Percentiles rank a stretch among this genome's conserved stretches.
phyloP scores from a whole-genome alignment of 2,888 invertebrate species.

The Melanchra persicariae region DNA sequence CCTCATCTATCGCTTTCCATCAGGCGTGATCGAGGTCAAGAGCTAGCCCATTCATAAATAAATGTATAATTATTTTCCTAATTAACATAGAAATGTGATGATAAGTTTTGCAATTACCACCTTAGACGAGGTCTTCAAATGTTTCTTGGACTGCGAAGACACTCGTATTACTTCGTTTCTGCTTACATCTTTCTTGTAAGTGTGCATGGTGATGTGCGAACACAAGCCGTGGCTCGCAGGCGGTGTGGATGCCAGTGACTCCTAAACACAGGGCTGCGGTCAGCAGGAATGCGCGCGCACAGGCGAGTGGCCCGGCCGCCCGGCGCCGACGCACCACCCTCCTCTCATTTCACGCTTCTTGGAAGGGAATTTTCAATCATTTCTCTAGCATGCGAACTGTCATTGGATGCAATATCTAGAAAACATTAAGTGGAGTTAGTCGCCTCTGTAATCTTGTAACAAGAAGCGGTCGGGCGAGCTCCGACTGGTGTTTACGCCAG shows the following conservation, averaged over 20 bases:
- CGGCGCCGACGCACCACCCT: conserved; percentile 67
- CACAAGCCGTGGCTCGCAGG: conserved; percentile 51
- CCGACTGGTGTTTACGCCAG: conserved; percentile 59
- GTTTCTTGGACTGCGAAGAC: conserved; percentile 4
- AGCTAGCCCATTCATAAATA: too few relatives aligned
- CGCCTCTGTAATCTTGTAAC: conserved; percentile 65
- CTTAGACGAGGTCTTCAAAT: conserved; percentile 4
- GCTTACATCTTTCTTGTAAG: conserved; percentile 28
- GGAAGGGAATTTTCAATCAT: conserved; percentile 87
- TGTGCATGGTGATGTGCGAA: conserved; percentile 46
- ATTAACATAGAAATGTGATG: conserved; percentile 47
- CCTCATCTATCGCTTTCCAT: too few relatives aligned
- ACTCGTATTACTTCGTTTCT: conserved; percentile 5
- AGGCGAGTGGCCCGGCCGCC: conserved; percentile 65
- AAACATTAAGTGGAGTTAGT: conserved; percentile 72
- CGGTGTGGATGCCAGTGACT: conserved; percentile 62
- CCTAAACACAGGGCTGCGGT: conserved; percentile 87
- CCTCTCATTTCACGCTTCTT: conserved; percentile 85
- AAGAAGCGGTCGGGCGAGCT: conserved; percentile 63
- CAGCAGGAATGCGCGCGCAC: conserved; percentile 82
- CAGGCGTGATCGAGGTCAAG: too few relatives aligned
- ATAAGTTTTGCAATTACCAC: conserved; percentile 32
- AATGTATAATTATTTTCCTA: conserved; percentile 16
- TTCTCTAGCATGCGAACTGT: conserved; percentile 81
- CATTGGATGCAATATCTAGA: conserved; percentile 80